A percentile compares a stretch with the other conserved stretches of the same genome.
Evolutionary conservation across 2,797 vertebrate genomes (phyloP).

Genomic region (Astyanax mexicanus): DNA sequence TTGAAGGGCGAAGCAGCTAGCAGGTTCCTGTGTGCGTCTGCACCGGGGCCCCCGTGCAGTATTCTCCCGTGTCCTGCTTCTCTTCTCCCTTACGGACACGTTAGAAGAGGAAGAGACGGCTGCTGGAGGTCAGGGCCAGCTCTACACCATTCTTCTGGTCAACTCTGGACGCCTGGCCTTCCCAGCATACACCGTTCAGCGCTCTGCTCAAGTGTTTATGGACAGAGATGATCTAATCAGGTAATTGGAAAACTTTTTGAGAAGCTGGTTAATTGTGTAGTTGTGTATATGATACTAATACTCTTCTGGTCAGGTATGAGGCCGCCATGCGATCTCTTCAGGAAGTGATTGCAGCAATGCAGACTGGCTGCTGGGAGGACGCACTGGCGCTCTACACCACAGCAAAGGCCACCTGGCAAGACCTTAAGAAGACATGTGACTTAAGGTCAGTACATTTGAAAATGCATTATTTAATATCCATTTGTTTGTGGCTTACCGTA

Average conservation of each 20-base stretch:
- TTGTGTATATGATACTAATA: neutral
- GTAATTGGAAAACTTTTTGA: constrained; percentile 64
- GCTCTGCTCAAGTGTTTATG: constrained; percentile 83
- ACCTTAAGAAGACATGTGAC: constrained; percentile 76
- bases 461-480: constrained; percentile 5
- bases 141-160: constrained; percentile 89
- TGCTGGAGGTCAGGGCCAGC: constrained; percentile 88
- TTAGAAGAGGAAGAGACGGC: constrained; percentile 90
- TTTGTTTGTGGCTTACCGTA: neutral
- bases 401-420: constrained; percentile 83
- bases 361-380: constrained; percentile 86
- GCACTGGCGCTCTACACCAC: constrained; percentile 80
- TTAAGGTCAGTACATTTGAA: constrained; percentile 79
- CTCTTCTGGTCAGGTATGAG: constrained; percentile 80
- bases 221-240: constrained; percentile 92
- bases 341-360: constrained; percentile 85
- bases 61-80: constrained; percentile 89
- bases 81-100: constrained; percentile 88
- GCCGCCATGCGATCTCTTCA: constrained; percentile 81
- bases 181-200: constrained; percentile 85
- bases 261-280: neutral
- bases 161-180: constrained; percentile 87
- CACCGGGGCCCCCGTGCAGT: constrained; percentile 81
- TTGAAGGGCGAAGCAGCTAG: constrained; percentile 85
- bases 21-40: constrained; percentile 84